phyloP scores from a whole-genome alignment of 2,113 vertebrate genomes.

The Syngnathus scovelli region DNA sequence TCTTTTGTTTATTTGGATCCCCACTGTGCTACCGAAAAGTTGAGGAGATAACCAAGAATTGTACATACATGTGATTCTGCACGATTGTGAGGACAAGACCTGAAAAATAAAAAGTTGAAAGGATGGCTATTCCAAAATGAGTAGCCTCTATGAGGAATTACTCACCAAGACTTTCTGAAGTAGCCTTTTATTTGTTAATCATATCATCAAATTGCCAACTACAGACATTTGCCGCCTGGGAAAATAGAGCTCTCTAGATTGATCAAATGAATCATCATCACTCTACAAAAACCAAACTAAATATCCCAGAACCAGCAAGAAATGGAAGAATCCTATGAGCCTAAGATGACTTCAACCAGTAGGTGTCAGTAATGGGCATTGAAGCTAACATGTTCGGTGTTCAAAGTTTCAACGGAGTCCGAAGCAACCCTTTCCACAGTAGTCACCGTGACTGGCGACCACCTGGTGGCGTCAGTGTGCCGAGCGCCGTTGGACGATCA shows the following conservation, averaged over 20 bases:
- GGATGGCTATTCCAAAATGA: neutral
- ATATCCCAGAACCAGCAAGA: constrained; percentile 36
- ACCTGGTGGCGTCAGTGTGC: too few species aligned
- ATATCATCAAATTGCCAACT: constrained; percentile 47
- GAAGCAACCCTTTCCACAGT: too few species aligned
- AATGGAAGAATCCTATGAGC: neutral
- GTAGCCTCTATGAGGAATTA: neutral
- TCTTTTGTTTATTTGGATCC: constrained; percentile 22
- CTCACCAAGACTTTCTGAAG: constrained; percentile 12
- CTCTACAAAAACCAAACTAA: constrained; percentile 12
- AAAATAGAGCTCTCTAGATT: constrained; percentile 61
- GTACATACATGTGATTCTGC: too few species aligned
- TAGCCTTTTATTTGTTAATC: constrained; percentile 39
- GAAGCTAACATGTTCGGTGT: too few species aligned
- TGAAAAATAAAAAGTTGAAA: too few species aligned
- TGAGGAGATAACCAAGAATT: neutral
- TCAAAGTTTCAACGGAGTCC: too few species aligned
- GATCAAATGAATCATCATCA: constrained; percentile 42
- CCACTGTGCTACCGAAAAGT: neutral
- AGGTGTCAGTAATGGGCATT: too few species aligned
- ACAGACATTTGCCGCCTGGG: constrained; percentile 61
- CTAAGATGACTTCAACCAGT: too few species aligned
- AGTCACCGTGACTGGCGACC: too few species aligned
- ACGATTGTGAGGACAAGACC: too few species aligned
- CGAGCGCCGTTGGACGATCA: too few species aligned